Conservation (phyloP, 1,140 invertebrate species). For the Meloidogyne exigua region DNA sequence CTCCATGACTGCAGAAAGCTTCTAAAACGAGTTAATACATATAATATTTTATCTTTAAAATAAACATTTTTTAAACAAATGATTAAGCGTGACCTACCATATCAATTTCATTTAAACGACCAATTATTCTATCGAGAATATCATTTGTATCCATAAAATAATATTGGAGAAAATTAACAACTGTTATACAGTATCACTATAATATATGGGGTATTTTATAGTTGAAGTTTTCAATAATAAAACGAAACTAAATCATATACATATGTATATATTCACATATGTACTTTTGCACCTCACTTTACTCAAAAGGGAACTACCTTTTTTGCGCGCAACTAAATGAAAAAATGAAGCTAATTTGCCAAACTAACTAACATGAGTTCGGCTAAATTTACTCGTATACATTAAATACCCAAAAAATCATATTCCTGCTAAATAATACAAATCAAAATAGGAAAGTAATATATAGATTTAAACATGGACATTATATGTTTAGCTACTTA, state of each 20-base stretch:
- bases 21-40: slow-evolving; percentile 8
- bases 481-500: no score
- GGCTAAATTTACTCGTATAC: background rate
- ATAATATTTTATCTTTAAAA: no score
- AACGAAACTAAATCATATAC: background rate
- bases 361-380: background rate
- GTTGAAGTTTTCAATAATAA: background rate
- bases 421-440: no score
- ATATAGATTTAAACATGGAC: no score
- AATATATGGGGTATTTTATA: background rate
- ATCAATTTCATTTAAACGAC: slow-evolving; percentile 60
- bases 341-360: slow-evolving; percentile 2
- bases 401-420: no score
- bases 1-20: slow-evolving; percentile 23
- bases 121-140: slow-evolving; percentile 53
- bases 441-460: no score
- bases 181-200: slow-evolving; percentile 8
- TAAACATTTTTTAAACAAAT: slow-evolving; percentile 32
- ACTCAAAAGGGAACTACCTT: no score
- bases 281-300: background rate
- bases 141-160: slow-evolving; percentile 51
- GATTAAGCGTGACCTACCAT: slow-evolving; percentile 44
- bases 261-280: no score
- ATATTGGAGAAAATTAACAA: background rate
- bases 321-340: background rate